These are phyloP conservation scores for Solea senegalensis DNA, from an alignment of 2,113 vertebrate genomes.

Conservation along the genomic window DNA sequence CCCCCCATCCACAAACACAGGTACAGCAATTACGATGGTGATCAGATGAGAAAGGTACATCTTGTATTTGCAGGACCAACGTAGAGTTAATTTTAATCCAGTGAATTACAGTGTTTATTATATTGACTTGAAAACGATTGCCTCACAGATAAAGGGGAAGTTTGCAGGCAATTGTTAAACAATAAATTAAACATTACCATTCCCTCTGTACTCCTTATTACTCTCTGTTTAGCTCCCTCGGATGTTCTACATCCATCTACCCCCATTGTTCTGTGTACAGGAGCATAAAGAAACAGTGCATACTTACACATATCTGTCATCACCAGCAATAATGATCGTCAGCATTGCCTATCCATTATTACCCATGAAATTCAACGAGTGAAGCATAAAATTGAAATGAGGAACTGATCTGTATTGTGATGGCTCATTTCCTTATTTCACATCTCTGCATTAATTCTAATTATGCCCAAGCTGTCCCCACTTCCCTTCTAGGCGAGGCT, in stretches of 20 bases:
- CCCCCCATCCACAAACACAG: too few relatives aligned
- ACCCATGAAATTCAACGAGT: slow-evolving; percentile 72
- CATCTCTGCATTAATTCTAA: slow-evolving; percentile 80
- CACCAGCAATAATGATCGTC: slow-evolving; percentile 46
- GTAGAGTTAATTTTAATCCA: too few relatives aligned
- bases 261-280: slow-evolving; percentile 39
- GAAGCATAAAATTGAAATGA: slow-evolving; percentile 78
- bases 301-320: slow-evolving; percentile 53
- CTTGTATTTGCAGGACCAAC: too few relatives aligned
- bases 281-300: slow-evolving; percentile 42
- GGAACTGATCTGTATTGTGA: slow-evolving; percentile 75
- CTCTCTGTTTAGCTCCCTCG: neutral
- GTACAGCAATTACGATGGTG: too few relatives aligned
- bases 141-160: too few relatives aligned
- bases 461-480: slow-evolving; percentile 74
- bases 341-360: slow-evolving; percentile 69
- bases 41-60: too few relatives aligned
- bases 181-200: too few relatives aligned
- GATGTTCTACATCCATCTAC: neutral
- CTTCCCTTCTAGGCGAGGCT: slow-evolving; percentile 65
- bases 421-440: slow-evolving; percentile 78
- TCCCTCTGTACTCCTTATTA: neutral
- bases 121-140: too few relatives aligned
- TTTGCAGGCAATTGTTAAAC: too few relatives aligned
- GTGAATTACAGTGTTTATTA: too few relatives aligned